Percentiles rank a stretch among this genome's conserved stretches.
Evolutionary conservation across 2,113 vertebrate species (phyloP).

Genomic region (Indicator maculatus): DNA sequence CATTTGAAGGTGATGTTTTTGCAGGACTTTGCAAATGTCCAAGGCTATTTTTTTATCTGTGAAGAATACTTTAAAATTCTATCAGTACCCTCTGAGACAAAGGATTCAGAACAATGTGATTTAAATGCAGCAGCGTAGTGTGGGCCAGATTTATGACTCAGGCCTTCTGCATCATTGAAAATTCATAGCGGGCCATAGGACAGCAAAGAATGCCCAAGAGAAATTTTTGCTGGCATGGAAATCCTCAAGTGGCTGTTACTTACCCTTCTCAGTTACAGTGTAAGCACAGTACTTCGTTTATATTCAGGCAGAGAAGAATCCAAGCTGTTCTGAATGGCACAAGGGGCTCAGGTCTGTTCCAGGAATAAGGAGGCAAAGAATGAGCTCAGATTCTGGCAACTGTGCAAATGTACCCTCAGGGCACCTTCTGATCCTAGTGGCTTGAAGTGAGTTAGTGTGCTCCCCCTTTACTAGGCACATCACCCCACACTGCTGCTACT

Average conservation of each 20-base stretch:
- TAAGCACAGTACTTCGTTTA: not conserved
- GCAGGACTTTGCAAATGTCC: not conserved
- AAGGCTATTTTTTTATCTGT: not conserved
- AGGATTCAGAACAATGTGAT: not conserved
- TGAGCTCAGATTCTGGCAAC: rapidly evolving
- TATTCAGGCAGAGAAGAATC: not conserved
- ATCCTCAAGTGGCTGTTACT: not conserved
- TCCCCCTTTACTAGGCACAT: not conserved
- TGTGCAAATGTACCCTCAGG: not conserved
- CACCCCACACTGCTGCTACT: not conserved
- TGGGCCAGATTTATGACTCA: not conserved
- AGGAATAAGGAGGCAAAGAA: not conserved
- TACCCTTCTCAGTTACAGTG: too few relatives aligned
- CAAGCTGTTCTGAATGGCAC: not conserved
- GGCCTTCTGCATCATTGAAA: not conserved
- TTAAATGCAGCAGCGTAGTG: not conserved
- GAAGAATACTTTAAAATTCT: not conserved
- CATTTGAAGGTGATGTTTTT: not conserved
- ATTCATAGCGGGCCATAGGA: not conserved
- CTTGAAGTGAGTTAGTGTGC: too few relatives aligned
- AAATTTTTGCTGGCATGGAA: not conserved
- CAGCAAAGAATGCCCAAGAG: not conserved
- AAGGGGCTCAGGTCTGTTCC: not conserved
- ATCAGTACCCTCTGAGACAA: not conserved
- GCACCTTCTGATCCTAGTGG: not conserved